Conservation (phyloP, 2,888 invertebrate genomes). For the Auanema sp. region DNA sequence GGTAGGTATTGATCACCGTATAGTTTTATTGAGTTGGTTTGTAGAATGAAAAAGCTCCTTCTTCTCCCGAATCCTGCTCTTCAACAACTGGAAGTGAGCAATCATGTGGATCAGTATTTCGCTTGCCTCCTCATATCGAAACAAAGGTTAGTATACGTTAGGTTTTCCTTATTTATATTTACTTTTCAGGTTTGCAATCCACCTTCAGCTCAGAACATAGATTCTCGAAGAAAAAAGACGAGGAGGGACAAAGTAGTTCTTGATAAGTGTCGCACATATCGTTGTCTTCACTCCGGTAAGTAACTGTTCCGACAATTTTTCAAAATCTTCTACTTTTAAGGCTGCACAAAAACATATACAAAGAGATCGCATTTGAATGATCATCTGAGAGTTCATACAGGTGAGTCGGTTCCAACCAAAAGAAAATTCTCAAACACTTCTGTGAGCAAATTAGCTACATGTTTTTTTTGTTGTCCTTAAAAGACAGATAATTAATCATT, state of each 20-base stretch:
- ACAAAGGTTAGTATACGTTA: slow-evolving; percentile 10
- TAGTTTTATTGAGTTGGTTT: no score
- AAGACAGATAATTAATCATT: no score
- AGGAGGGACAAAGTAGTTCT: slow-evolving; percentile 37
- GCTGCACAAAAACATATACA: slow-evolving; percentile 59
- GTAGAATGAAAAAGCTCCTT: slow-evolving; percentile 3
- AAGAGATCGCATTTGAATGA: slow-evolving; percentile 61
- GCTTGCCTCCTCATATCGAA: slow-evolving; percentile 18
- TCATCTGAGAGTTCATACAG: slow-evolving; percentile 56
- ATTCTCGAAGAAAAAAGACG: slow-evolving; percentile 11
- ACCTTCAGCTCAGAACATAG: slow-evolving; percentile 17
- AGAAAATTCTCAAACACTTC: not conserved
- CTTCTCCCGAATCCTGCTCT: slow-evolving; percentile 19
- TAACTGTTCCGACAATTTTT: not conserved
- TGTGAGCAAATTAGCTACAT: not conserved
- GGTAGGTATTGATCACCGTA: no score
- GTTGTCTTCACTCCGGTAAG: slow-evolving; percentile 41
- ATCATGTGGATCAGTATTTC: slow-evolving; percentile 1
- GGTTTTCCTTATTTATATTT: not conserved
- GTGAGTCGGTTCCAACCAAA: slow-evolving; percentile 31
- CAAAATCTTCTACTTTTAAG: slow-evolving; percentile 30
- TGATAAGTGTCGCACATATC: slow-evolving; percentile 41
- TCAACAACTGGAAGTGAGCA: slow-evolving; percentile 13
- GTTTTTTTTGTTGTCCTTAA: no score
- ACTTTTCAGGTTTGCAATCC: slow-evolving; percentile 17